A percentile compares a stretch with the other conserved stretches of the same genome.
phyloP scores from a whole-genome alignment of 2,113 vertebrate genomes.

The Anoplopoma fimbria region DNA sequence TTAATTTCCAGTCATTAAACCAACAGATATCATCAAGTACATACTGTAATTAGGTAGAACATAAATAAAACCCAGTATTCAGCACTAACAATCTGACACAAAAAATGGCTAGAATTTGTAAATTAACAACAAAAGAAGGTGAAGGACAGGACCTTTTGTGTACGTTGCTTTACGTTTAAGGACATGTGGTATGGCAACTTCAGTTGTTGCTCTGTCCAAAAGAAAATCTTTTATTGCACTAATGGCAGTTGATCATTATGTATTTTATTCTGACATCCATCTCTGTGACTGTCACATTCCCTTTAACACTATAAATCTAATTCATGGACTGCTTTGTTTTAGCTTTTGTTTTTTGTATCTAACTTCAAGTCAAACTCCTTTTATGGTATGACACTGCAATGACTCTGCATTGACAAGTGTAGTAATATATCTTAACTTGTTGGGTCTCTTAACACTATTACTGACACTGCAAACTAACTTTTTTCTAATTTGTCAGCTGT shows the following conservation, averaged over 20 bases:
- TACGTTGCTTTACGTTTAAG: neutral
- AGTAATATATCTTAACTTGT: too few relatives aligned
- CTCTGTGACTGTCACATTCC: neutral
- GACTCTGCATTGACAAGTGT: neutral
- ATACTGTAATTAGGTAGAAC: neutral
- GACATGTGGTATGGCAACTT: too few relatives aligned
- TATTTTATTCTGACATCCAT: neutral
- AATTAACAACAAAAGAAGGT: neutral
- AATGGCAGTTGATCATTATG: neutral
- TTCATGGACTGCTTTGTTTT: neutral
- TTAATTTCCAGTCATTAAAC: neutral
- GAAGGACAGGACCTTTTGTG: neutral
- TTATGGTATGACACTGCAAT: too few relatives aligned
- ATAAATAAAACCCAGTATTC: neutral
- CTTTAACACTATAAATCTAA: neutral
- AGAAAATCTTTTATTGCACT: neutral
- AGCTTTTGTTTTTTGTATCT: neutral
- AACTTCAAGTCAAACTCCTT: neutral
- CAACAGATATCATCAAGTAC: neutral
- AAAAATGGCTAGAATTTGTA: neutral
- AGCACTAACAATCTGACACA: neutral
- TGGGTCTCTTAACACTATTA: neutral
- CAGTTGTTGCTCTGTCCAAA: neutral
- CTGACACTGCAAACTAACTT: neutral
- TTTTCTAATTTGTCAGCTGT: neutral